Base-by-base conservation (phyloP, 2,113 vertebrate species). In the Plotosus lineatus region DNA sequence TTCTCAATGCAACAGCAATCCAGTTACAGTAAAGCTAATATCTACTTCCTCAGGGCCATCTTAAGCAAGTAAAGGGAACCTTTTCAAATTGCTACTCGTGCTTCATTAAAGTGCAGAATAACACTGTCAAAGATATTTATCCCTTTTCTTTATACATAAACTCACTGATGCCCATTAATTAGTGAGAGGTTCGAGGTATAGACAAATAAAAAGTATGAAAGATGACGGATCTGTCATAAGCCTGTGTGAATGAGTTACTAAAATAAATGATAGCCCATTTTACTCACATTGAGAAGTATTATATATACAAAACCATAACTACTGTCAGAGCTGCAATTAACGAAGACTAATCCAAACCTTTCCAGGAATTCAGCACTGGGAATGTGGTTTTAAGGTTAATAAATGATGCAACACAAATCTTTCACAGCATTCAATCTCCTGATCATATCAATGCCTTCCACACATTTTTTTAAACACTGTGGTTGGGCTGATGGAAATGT, bases 381-480 rank as follows among this genome's bases (percentile, higher is more conserved):
- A 26, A 26, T 31, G 8, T 66, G 38, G 6, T 48, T 48, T 72
- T 33, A 56, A 69, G 23, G 51, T 42, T 10, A 44, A 28, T 79
- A 36, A 58, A 6, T 58, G 65, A 71, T 28, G 51, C 19, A 10
- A 56, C 19, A 58, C 58, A 58, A 58, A 48, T 79, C 65, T 19
- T 55, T 79, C 44, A 50, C 40, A 78, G 31, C 12, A 7, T 65
- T 66, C 19, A 21, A 50, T 63, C 60, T 69, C 23, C 42, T 33
- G 17, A 23, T 50, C 21, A 17, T 38, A 44, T 69, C 56, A 58
- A 75, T 53, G 50, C 58, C 77, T 83, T 66, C 28, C 28, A 44
- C 68, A 28, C 65, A 53, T 38, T 65, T 12, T 44, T 80, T 80
- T 76, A 71, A 50, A 38, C 55, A 31, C 23, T 58, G 65, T 53